Base-by-base conservation (phyloP, 1,140 invertebrate species). In the Pseudomyrmex dendroicus region DNA sequence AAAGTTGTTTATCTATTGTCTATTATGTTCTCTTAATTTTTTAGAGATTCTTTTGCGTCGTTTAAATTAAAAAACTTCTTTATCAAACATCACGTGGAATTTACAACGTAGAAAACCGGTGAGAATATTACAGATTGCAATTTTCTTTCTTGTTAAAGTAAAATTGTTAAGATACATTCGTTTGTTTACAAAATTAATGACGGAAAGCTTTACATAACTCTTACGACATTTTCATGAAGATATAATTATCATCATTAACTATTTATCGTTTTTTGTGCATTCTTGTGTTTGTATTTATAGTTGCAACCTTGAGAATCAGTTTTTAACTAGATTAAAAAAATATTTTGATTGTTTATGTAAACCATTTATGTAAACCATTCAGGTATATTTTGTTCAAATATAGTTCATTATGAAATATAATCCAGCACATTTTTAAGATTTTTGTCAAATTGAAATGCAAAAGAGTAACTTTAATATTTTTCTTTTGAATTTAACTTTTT, bases 391-490 rank as follows among this genome's bases (percentile, higher is more conserved):
- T 35, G 35, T 35, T 35, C 5, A 35, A 7, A 35, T 35, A 35
- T 7, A 35, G 35, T 35, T 35, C 2, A 35, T 35, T 35, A 35
- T 7, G 0, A 35, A 35, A 35, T 35, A 7, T 35, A 35, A 35
- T 35, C 5, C 35, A 35, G 5, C 5, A 35, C 5, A 7, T 35
- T 35, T 3, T 7, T 35, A 3, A 35, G 0, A 7, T 35, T 35
- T 35, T 35, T 35, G 5, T 35, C 35, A 35, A 35, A 35, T 57
- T 17, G 15, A 17, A 15, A 4, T n/a, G 7, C 7, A 12, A 68
- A 62, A 56, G 56, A 46, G 2, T 46, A 20, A 76, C 15, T 76
- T 54, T 20, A 35, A 35, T 50, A 17, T 56, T 70, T 72, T 72
- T 7, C 15, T 25, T 35, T 50, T 0, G 12, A 70, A 78, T n/a